phyloP scores from a whole-genome alignment of 2,113 vertebrate species.

The Hemibagrus wyckioides region DNA sequence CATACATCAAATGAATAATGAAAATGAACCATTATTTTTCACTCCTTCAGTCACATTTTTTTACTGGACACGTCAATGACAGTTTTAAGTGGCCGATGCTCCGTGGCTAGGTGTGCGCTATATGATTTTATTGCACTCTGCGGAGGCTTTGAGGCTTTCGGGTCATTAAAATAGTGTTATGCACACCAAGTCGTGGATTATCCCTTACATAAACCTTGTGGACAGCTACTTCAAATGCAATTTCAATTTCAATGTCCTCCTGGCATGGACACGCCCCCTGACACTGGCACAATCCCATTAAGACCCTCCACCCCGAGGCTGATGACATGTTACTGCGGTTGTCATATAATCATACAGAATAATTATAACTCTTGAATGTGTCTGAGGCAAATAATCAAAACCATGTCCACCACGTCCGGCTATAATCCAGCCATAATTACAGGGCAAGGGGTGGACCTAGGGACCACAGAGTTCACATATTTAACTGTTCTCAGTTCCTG shows the following conservation, averaged over 20 bases:
- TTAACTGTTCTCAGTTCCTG: background rate
- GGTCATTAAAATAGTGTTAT: no score
- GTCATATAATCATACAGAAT: background rate
- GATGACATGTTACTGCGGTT: background rate
- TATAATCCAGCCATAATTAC: background rate
- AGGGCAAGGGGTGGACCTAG: no score
- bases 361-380: background rate
- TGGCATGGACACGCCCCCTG: background rate
- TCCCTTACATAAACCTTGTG: background rate
- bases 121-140: no score
- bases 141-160: no score
- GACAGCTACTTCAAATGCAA: background rate
- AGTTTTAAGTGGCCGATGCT: no score
- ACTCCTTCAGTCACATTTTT: no score
- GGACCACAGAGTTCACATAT: background rate
- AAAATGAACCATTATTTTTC: no score
- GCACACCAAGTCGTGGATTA: no score
- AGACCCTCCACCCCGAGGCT: background rate
- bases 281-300: background rate
- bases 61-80: no score
- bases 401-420: background rate
- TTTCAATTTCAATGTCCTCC: background rate
- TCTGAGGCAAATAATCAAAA: background rate
- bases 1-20: no score
- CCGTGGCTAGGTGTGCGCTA: no score